These are phyloP conservation scores for Drosophila tripunctata DNA, from an alignment of 2,888 invertebrate genomes.

Conservation along the genomic window DNA sequence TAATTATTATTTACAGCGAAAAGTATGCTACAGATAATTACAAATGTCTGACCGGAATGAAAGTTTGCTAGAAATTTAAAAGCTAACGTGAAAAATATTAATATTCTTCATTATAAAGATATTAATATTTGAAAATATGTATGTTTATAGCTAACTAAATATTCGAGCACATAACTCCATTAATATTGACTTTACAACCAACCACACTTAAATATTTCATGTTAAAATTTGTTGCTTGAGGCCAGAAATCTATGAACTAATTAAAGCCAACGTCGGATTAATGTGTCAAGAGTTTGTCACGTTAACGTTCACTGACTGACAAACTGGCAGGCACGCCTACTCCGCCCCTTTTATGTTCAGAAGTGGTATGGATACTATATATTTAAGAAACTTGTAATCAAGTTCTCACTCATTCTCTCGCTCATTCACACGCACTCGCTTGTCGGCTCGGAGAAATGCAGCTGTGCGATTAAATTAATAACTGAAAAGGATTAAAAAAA, in stretches of 20 bases:
- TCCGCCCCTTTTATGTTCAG: neutral
- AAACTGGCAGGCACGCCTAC: constrained; percentile 11
- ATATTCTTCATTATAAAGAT: too few species aligned
- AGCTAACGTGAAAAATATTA: too few species aligned
- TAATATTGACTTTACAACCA: constrained; percentile 22
- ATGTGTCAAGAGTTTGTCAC: constrained; percentile 62
- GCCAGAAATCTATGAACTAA: constrained; percentile 56
- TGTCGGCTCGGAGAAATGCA: constrained; percentile 52
- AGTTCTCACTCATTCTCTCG: constrained; percentile 28
- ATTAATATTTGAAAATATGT: too few species aligned
- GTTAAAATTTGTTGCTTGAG: constrained; percentile 41
- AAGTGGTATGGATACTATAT: constrained; percentile 26
- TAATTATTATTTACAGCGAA: too few species aligned
- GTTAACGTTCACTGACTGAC: constrained; percentile 18
- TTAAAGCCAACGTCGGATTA: constrained; percentile 68
- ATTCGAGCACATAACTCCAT: constrained; percentile 1
- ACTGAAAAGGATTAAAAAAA: constrained; percentile 77
- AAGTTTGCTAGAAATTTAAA: too few species aligned
- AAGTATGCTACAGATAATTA: too few species aligned
- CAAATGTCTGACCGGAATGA: too few species aligned
- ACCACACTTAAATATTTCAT: constrained; percentile 53
- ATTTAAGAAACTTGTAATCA: constrained; percentile 42
- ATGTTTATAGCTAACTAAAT: too few species aligned
- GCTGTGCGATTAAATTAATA: constrained; percentile 80
- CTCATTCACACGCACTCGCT: constrained; percentile 6